Percentiles rank a stretch among this genome's conserved stretches.
These are phyloP conservation scores for Sebastes iracundus DNA, from an alignment of 2,797 vertebrate species.

Conservation along the genomic window DNA sequence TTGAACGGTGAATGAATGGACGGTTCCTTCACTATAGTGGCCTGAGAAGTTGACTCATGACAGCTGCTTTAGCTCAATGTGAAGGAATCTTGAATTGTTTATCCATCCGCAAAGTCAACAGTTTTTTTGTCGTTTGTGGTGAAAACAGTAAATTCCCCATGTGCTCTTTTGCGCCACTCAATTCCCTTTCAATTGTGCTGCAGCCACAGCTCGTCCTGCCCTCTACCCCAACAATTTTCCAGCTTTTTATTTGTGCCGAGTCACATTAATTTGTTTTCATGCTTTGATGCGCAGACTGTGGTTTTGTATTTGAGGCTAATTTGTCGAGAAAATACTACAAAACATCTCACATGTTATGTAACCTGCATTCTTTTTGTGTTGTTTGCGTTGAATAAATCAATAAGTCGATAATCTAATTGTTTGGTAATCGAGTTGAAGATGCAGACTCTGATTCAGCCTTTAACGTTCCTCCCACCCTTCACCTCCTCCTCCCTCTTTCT, in stretches of 20 bases:
- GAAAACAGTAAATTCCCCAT: conserved; percentile 22
- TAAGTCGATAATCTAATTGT: not conserved
- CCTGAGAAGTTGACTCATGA: not conserved
- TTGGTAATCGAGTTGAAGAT: not conserved
- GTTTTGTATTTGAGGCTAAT: conserved; percentile 2
- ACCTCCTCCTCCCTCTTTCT: not conserved
- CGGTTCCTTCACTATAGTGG: not conserved
- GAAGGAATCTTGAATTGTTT: conserved; percentile 22
- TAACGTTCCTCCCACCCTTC: conserved; percentile 8
- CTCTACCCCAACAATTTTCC: not conserved
- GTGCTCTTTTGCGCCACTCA: conserved; percentile 13
- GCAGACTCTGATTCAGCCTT: not conserved
- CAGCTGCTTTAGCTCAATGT: conserved; percentile 16
- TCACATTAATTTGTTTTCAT: conserved; percentile 23
- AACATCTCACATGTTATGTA: not conserved
- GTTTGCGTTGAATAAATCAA: not conserved
- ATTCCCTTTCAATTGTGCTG: not conserved
- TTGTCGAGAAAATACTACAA: not conserved
- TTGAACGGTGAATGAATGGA: not conserved
- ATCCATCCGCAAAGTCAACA: conserved; percentile 13
- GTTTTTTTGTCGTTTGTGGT: conserved; percentile 1
- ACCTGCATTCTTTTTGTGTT: not conserved
- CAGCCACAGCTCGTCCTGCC: not conserved
- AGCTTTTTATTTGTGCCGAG: conserved; percentile 1
- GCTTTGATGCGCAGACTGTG: conserved; percentile 6